A percentile compares a stretch with the other conserved stretches of the same genome.
Evolutionary conservation across 2,797 vertebrate species (phyloP).

Genomic region (Parauchenoglanis punctatus): DNA sequence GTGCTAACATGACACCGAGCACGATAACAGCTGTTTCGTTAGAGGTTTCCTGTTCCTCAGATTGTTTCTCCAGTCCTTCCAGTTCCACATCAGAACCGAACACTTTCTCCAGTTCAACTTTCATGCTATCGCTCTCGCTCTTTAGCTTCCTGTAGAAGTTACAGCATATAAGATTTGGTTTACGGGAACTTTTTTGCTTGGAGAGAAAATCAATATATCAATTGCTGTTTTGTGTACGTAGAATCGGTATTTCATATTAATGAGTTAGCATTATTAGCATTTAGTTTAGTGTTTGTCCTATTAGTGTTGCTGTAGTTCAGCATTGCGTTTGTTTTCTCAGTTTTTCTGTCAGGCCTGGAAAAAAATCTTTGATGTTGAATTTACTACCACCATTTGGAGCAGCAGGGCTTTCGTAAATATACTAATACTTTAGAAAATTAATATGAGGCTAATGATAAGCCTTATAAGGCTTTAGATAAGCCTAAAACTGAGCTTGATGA

Average conservation of each 20-base stretch:
- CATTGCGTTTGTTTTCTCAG: not conserved
- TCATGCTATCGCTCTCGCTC: conserved; percentile 56
- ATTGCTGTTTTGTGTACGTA: not conserved
- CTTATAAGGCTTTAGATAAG: not conserved
- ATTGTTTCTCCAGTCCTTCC: conserved; percentile 27
- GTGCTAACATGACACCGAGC: conserved; percentile 65
- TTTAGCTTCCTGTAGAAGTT: conserved; percentile 62
- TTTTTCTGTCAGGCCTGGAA: not conserved
- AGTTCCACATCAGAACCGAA: conserved; percentile 60
- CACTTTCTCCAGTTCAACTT: conserved; percentile 62
- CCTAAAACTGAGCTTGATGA: not conserved
- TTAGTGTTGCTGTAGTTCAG: not conserved
- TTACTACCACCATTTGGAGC: not conserved
- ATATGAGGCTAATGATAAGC: not conserved
- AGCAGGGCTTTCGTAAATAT: not conserved
- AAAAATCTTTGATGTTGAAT: not conserved
- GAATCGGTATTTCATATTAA: not conserved
- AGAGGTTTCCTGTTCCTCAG: not conserved
- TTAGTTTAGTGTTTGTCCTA: not conserved
- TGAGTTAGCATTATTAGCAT: not conserved
- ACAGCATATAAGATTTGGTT: not conserved
- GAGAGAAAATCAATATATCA: not conserved
- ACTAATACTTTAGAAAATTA: not conserved
- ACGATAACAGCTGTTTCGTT: conserved; percentile 54
- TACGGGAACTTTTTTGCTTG: not conserved